These are phyloP conservation scores for Drosophila pachea DNA, from an alignment of 1,140 invertebrate genomes.

Conservation along the genomic window DNA sequence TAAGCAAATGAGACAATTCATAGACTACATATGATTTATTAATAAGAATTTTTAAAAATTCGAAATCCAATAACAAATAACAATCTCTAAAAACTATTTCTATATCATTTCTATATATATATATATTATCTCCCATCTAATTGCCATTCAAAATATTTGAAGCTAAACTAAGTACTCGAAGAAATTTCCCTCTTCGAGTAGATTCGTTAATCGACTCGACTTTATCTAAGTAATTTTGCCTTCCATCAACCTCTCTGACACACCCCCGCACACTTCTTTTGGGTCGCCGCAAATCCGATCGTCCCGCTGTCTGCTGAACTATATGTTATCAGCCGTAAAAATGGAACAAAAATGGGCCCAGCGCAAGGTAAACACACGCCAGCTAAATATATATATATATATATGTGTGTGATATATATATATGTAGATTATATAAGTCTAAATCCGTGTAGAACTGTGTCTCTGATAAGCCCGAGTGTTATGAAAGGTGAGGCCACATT, in stretches of 20 bases:
- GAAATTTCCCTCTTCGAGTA: no score
- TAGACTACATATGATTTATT: not conserved
- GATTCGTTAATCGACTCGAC: not conserved
- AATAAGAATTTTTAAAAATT: no score
- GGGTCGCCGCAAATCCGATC: conserved; percentile 12
- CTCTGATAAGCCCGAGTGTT: conserved; percentile 30
- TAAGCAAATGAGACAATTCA: not conserved
- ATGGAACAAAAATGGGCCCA: conserved; percentile 23
- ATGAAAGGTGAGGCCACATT: conserved; percentile 1
- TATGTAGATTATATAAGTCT: not conserved
- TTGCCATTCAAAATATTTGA: no score
- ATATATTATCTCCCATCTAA: no score
- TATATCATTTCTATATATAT: no score
- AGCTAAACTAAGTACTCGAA: no score
- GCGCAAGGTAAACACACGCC: conserved; percentile 38
- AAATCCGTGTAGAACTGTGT: conserved; percentile 3
- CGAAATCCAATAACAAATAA: no score
- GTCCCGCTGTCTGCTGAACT: conserved; percentile 37
- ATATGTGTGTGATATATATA: conserved; percentile 10
- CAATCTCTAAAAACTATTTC: no score
- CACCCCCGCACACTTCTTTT: not conserved
- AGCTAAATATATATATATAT: conserved; percentile 3
- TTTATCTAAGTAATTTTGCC: not conserved
- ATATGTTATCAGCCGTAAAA: conserved; percentile 29
- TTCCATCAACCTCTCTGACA: not conserved